phyloP scores from a whole-genome alignment of 35 echinoderm and acorn worm species.

The Ophiothrix spiculata region DNA sequence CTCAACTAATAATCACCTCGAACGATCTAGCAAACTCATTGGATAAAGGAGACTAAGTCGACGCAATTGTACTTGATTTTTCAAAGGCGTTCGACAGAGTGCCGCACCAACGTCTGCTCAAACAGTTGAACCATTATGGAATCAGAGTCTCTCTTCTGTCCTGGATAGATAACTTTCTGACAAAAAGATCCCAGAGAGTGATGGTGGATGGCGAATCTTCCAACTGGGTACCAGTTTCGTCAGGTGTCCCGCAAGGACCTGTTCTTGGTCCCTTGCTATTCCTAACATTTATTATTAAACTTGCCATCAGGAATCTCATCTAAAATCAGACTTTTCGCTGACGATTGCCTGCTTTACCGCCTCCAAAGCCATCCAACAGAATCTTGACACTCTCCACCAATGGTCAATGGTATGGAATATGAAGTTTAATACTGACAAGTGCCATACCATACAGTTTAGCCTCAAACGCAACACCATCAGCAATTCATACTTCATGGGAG shows the following conservation, averaged over 20 bases:
- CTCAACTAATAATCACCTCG: neutral
- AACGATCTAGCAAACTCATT: neutral
- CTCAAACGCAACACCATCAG: neutral
- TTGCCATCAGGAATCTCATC: neutral
- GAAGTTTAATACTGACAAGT: conserved; percentile 13
- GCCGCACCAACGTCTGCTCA: neutral
- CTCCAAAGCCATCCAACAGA: neutral
- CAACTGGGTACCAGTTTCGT: neutral
- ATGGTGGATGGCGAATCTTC: neutral
- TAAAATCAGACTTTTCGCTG: neutral
- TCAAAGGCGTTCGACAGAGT: neutral
- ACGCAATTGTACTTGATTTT: too few species aligned
- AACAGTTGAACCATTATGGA: neutral
- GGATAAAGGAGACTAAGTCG: too few species aligned
- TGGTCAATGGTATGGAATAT: neutral
- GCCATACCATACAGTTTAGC: too few species aligned
- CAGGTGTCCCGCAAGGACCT: neutral
- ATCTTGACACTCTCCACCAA: conserved; percentile 13
- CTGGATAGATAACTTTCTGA: neutral
- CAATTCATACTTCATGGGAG: neutral
- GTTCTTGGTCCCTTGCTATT: neutral
- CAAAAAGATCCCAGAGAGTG: neutral
- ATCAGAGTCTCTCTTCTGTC: neutral
- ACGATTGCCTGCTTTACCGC: neutral
- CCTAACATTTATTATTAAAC: neutral